Conservation (phyloP, 92 coral and sea anemone genomes). For the Nematostella vectensis region DNA sequence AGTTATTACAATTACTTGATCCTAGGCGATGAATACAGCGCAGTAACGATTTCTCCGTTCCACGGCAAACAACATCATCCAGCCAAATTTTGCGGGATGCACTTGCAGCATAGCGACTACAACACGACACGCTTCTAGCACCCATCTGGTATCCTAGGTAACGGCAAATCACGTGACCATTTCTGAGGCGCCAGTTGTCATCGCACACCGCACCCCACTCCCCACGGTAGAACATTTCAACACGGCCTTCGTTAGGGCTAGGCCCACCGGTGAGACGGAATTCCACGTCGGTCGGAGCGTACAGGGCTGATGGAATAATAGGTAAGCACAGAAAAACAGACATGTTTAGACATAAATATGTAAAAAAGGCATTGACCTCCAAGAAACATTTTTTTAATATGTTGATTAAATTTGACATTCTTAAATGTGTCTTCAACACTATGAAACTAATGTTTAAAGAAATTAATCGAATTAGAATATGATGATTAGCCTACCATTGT, state of each 20-base stretch:
- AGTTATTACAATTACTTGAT: slow-evolving; percentile 15
- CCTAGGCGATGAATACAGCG: slow-evolving; percentile 15
- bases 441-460: too few relatives aligned
- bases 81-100: slow-evolving; percentile 5
- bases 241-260: slow-evolving; percentile 13
- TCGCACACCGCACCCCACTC: slow-evolving; percentile 27
- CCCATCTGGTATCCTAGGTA: slow-evolving; percentile 7
- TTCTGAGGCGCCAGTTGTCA: slow-evolving; percentile 5
- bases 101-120: slow-evolving; percentile 8
- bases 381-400: too few relatives aligned
- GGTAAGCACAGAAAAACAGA: too few relatives aligned
- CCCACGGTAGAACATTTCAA: slow-evolving; percentile 9
- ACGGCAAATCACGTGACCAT: slow-evolving; percentile 28
- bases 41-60: slow-evolving; percentile 4
- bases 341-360: too few relatives aligned
- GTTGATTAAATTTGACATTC: too few relatives aligned
- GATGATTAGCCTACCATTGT: too few relatives aligned
- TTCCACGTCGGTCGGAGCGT: not conserved
- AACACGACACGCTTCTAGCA: slow-evolving; percentile 1
- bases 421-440: too few relatives aligned
- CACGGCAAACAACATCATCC: slow-evolving; percentile 19
- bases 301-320: too few relatives aligned
- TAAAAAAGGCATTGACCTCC: too few relatives aligned
- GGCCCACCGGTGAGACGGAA: slow-evolving; percentile 25
- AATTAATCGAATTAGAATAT: too few relatives aligned